Evolutionary conservation across 1,140 invertebrate genomes (phyloP).

Genomic region (Lucilia cuprina): DNA sequence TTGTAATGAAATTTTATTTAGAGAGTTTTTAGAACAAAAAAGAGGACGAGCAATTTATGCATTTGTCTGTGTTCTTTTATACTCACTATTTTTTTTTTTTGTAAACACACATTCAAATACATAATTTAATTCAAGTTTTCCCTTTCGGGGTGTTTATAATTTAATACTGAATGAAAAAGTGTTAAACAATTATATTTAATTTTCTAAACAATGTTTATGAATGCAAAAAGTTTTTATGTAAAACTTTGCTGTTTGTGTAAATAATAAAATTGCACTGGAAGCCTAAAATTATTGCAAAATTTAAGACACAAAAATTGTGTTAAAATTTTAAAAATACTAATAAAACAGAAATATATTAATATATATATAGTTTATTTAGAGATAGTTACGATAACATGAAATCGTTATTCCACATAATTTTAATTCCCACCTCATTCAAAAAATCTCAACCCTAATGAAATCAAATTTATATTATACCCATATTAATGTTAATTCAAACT

Average conservation of each 20-base stretch:
- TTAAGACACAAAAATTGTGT: background rate
- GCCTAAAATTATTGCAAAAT: background rate
- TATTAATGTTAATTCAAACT: background rate
- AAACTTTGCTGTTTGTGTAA: background rate
- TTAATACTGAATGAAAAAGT: conserved; percentile 1
- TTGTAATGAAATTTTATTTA: background rate
- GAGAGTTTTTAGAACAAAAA: background rate
- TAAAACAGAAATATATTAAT: too few species aligned
- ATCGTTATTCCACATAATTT: too few species aligned
- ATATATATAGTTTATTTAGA: too few species aligned
- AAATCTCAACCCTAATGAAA: background rate
- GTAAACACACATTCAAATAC: background rate
- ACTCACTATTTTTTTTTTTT: background rate
- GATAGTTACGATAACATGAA: too few species aligned
- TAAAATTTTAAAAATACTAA: too few species aligned
- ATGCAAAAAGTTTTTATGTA: background rate
- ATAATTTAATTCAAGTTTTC: background rate
- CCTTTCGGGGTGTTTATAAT: conserved; percentile 4
- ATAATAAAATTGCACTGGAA: background rate
- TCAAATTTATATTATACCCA: background rate
- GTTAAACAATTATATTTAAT: conserved; percentile 6
- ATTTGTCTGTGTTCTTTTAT: background rate
- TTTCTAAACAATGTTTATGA: background rate
- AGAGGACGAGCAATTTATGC: background rate
- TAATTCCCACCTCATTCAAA: too few species aligned